Conservation (phyloP, 53 echinoderm and acorn worm genomes). For the Antedon mediterranea region DNA sequence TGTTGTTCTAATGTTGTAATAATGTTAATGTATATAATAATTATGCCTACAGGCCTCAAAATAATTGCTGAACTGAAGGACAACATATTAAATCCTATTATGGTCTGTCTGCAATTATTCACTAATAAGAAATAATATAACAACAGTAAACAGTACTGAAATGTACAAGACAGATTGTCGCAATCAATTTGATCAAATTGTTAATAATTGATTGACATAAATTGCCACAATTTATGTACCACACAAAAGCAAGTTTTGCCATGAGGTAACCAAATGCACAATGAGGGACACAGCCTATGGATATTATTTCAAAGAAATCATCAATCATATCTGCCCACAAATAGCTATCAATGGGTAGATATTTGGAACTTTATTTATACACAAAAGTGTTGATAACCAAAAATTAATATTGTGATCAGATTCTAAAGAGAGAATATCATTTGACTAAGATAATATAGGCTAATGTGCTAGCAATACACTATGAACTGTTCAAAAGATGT, state of each 20-base stretch:
- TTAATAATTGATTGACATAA: neutral
- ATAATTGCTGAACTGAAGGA: too few relatives aligned
- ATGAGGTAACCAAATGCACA: neutral
- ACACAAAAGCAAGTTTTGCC: neutral
- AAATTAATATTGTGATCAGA: neutral
- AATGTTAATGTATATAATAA: too few relatives aligned
- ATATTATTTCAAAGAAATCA: neutral
- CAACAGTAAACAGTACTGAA: neutral
- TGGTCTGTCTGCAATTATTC: too few relatives aligned
- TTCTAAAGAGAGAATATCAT: neutral
- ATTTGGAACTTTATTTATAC: neutral
- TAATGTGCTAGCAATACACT: neutral
- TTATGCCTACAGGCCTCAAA: too few relatives aligned
- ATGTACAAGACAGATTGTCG: neutral
- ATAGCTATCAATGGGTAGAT: neutral
- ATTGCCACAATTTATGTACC: neutral
- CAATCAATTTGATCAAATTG: neutral
- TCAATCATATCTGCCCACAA: neutral
- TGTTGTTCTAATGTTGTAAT: too few relatives aligned
- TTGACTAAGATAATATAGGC: neutral
- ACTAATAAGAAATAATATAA: neutral
- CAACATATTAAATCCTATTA: too few relatives aligned
- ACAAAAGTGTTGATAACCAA: neutral
- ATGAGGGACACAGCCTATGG: neutral
- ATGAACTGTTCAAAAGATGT: neutral